These are phyloP conservation scores for Frankliniella intonsa DNA, from an alignment of 2,888 invertebrate genomes.

Conservation along the genomic window DNA sequence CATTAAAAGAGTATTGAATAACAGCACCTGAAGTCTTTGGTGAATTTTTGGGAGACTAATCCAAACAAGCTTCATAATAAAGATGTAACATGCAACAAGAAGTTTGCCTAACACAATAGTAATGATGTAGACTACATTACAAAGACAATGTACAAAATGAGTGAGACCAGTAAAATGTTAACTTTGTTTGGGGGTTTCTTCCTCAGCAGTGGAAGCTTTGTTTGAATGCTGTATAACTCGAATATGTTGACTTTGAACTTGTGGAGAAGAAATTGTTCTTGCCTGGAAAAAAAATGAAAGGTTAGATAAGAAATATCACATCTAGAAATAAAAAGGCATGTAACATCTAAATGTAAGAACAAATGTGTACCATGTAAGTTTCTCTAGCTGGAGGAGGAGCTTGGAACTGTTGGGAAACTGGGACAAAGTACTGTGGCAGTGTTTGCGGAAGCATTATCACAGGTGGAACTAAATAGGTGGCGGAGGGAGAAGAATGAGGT, in stretches of 20 bases:
- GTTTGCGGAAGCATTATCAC: conserved; percentile 16
- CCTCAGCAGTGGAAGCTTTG: neutral
- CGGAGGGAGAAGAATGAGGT: neutral
- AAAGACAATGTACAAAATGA: conserved; percentile 10
- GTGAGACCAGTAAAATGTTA: neutral
- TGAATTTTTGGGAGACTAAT: neutral
- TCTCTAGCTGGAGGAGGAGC: conserved; percentile 15
- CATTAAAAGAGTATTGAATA: too few relatives aligned
- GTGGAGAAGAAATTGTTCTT: neutral
- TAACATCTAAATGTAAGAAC: neutral
- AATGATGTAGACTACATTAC: neutral
- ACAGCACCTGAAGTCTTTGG: conserved; percentile 18
- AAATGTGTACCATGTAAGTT: conserved; percentile 11
- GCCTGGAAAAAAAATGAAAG: neutral
- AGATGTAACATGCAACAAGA: neutral
- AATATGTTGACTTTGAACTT: neutral
- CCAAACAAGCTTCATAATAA: neutral
- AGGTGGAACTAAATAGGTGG: conserved; percentile 13
- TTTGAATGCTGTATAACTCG: conserved; percentile 11
- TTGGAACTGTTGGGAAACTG: conserved; percentile 12
- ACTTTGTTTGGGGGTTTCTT: neutral
- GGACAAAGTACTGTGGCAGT: neutral
- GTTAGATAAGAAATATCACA: neutral
- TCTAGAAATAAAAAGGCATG: neutral
- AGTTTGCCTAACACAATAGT: neutral